Base-by-base conservation (phyloP, 1,140 invertebrate species). In the Drosophila auraria region DNA sequence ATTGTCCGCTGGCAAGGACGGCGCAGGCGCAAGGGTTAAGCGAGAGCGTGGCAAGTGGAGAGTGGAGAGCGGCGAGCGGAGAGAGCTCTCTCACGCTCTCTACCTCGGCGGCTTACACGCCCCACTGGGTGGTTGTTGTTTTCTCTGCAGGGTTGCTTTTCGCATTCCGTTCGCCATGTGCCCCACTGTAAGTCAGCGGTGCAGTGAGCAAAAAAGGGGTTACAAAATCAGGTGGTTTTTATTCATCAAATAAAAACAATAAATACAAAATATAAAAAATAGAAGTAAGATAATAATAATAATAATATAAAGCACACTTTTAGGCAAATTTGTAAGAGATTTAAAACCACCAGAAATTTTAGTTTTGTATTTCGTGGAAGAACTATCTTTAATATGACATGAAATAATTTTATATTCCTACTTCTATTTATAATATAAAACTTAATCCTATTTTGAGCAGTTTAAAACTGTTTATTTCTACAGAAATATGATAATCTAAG, bases 111-210 rank as follows among this genome's bases (percentile, higher is more conserved):
- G 25, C 80, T 64, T 58, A 84, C 83, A 86, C 83, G 75, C 83
- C 82, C 82, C 76, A 86, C 68, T 77, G 82, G 82, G 77, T 86
- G 74, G 77, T 86, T 80, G 74, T 80, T 83, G 60, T 79, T 45
- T 50, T 73, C 69, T 74, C 53, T 51, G 50, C 74, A 70, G 78
- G 83, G 83, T 87, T 87, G 79, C 60, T 87, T 87, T 73, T 83
- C 53, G 63, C 77, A 77, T 83, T 83, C 38, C 49, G 64, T 62
- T 72, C 50, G 51, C 66, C 78, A 82, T 86, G 79, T 87, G 79
- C 71, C 83, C 79, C 83, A 82, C 62, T 87, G 76, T 62, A 83
- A 50, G 62, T 27, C 59, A 54, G 33, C 15, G 20, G 0, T 47
- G 11, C 68, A 71, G 50, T 57, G 33, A 5, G 17, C 27, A 25